Percentiles rank a stretch among this genome's conserved stretches.
Evolutionary conservation across 1,140 invertebrate species (phyloP).

Genomic region (Pteromalus puparum): DNA sequence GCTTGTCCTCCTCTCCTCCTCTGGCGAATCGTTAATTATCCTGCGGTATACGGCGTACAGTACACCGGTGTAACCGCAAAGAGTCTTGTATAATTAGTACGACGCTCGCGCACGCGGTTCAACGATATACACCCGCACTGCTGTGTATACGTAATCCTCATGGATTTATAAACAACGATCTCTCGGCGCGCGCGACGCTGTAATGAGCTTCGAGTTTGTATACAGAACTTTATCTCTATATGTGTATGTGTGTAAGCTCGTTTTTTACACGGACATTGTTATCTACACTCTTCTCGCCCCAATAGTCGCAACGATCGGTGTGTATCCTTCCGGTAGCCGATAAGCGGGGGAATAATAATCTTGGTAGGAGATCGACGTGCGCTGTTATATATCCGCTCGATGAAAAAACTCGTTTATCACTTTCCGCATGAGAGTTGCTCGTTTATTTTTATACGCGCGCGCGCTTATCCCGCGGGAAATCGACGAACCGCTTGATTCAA

Average conservation of each 20-base stretch:
- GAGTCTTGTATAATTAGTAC: constrained; percentile 22
- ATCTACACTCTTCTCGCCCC: background rate
- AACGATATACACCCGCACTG: background rate
- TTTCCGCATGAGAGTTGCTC: too few species aligned
- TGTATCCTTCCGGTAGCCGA: too few species aligned
- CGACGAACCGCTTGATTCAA: too few species aligned
- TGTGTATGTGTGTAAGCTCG: too few species aligned
- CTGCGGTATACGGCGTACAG: background rate
- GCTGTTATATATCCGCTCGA: background rate
- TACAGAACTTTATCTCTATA: too few species aligned
- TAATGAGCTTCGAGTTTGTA: too few species aligned
- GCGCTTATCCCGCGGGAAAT: too few species aligned
- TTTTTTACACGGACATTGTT: background rate
- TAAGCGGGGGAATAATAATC: too few species aligned
- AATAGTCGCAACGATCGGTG: too few species aligned
- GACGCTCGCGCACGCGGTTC: background rate
- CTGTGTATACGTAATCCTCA: background rate
- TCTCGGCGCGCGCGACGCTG: too few species aligned
- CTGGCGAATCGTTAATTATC: constrained; percentile 15
- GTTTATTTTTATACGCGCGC: too few species aligned
- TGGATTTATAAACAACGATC: background rate
- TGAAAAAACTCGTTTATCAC: background rate
- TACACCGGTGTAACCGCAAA: background rate
- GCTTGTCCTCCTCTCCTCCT: background rate
- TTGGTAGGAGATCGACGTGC: background rate